Evolutionary conservation across 2,888 invertebrate genomes (phyloP).

Genomic region (Lepas anatifera): DNA sequence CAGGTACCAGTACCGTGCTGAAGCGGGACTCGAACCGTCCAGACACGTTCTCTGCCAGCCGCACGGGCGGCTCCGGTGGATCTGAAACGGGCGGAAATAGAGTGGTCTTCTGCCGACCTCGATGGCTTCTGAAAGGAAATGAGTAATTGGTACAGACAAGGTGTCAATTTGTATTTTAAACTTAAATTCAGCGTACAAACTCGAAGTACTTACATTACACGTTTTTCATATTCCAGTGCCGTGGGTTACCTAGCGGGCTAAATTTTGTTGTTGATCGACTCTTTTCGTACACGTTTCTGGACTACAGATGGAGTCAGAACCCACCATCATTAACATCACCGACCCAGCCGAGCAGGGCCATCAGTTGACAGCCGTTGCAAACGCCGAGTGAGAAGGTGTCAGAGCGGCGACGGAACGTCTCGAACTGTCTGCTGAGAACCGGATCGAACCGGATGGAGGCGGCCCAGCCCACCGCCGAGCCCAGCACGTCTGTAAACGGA

Average conservation of each 20-base stretch:
- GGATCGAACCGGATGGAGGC: conserved; percentile 75
- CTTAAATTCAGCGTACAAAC: no score
- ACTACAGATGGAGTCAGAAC: no score
- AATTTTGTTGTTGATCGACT: no score
- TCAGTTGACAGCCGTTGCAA: conserved; percentile 97
- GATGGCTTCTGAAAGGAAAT: no score
- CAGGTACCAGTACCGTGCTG: conserved; percentile 58
- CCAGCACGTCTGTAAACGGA: conserved; percentile 82
- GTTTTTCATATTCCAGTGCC: no score
- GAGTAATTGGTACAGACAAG: no score
- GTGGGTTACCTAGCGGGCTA: no score
- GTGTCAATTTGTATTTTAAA: no score
- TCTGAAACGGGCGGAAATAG: no score
- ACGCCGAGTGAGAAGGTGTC: conserved; percentile 93
- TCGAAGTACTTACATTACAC: no score
- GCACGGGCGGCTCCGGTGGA: conserved; percentile 49
- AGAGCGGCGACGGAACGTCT: conserved; percentile 49
- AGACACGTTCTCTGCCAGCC: conserved; percentile 72
- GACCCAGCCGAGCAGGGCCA: conserved; percentile 87
- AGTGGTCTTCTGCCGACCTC: no score
- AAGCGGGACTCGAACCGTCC: conserved; percentile 78
- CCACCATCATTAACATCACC: conserved; percentile 34
- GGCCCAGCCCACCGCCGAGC: conserved; percentile 97
- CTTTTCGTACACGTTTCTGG: no score
- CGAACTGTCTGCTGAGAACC: conserved; percentile 59